Evolutionary conservation across 1,140 invertebrate species (phyloP), one percentile per base, ranked within the genome.

Genomic region (Grapholita molesta): DNA sequence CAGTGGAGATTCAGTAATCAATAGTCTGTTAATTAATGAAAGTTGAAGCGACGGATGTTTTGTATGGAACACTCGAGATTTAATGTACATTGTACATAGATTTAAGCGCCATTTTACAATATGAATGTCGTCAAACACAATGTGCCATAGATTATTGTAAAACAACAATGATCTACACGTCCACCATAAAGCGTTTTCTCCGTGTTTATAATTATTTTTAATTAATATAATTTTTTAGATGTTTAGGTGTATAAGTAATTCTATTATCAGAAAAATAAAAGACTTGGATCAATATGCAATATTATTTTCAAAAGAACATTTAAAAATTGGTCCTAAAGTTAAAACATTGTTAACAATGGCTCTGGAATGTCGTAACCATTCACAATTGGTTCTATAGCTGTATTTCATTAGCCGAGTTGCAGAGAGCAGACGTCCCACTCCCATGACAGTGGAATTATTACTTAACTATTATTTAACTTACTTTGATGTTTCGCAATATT

Each of bases 231-330:
- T 25, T 55, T 55, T 5, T 25, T n/a, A 25, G 11, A 55, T 8
- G 9, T 66, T 65, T 53, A 57, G 15, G 33, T 42, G 28, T 66
- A 11, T 48, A 30, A 9, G 24, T 57, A 48, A 1, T 23, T 64
- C 3, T 38, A n/a, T 66, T 68, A 64, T 61, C 18, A 73, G 76
- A 77, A 75, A 79, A 86, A 84, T 83, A 76, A 79, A 73, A 71
- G 21, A 30, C 66, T 33, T 73, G 55, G 77, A 75, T 90, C 85
- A 89, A 89, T 89, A 90, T 88, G 87, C 84, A 89, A 89, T 91
- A 91, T 89, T 91, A 91, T 91, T 91, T 89, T 89, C 83, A 89
- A 91, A 91, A 90, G 87, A 91, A 89, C 86, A 82, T 89, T 89
- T 82, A 91, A 91, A 91, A 91, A 90, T 90, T 89, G 87, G 87